Evolutionary conservation across 2,797 vertebrate genomes (phyloP), one percentile per base, ranked within the genome.

Genomic region (Enteromius trimaculatus): DNA sequence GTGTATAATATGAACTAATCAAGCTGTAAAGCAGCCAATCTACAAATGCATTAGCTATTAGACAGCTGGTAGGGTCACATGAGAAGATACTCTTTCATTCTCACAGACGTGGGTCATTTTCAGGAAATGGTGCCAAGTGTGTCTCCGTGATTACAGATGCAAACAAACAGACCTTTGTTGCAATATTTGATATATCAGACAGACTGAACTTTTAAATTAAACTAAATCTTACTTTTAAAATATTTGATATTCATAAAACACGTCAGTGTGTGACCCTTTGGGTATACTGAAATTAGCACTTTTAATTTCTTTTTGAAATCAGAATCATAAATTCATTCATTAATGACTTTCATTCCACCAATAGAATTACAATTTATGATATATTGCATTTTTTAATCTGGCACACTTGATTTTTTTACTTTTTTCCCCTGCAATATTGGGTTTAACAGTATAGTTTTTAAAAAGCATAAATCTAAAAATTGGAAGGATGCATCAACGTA

Each of bases 21-120:
- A 75, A 82, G 80, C 80, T 53, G 34, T 29, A 65, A 66, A 75
- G 75, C 16, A 66, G 31, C 10, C 21, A 64, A 23, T 74, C 80
- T 66, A 75, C 62, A 53, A 76, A 82, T 55, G 60, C 71, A 76
- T 66, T 66, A 82, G 60, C 71, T 66, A 82, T 51, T 42, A 65
- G 60, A 53, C n/a, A 60, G 71, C 64, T 31, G 23, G 44, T 23
- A 49, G 62, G 51, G 49, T 55, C n/a, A 82, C 55, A 74, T 26
- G 1, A 68, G 65, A 60, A 83, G 65, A 23, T 6, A 58, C 58
- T n/a, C 17, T 55, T 37, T 65, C 44, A 70, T 29, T 68, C 7
- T 64, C 10, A 44, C 44, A 55, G 16, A n/a, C 23, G 47, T 26
- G 21, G 51, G 37, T 62, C 42, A 31, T 47, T 66, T 78, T 49